A percentile compares a stretch with the other conserved stretches of the same genome.
Conservation (phyloP, 1,140 invertebrate species). For the Parapsyche elsis region DNA sequence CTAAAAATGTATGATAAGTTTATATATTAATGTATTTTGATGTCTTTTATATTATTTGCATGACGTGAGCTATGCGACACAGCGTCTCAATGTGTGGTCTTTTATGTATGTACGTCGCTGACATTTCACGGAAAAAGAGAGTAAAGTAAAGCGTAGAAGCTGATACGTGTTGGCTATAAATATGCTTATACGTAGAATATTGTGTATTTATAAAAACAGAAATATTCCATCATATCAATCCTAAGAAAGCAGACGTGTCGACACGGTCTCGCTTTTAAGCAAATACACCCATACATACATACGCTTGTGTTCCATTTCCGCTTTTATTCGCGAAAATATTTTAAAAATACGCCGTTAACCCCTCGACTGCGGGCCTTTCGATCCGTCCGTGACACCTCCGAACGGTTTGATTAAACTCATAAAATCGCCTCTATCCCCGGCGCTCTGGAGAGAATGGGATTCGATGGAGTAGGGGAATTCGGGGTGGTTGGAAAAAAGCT, state of each 20-base stretch:
- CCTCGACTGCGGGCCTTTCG: constrained; percentile 37
- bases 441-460: background rate
- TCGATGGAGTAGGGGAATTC: background rate
- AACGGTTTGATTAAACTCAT: constrained; percentile 54
- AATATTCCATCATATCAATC: constrained; percentile 24
- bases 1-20: no score
- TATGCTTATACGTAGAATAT: background rate
- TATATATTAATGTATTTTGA: no score
- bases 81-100: no score
- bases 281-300: background rate
- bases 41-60: no score
- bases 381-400: constrained; percentile 48
- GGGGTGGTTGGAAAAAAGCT: background rate
- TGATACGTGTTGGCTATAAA: no score
- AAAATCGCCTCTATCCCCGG: constrained; percentile 24
- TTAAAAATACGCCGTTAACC: background rate
- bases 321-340: constrained; percentile 19
- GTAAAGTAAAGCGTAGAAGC: no score
- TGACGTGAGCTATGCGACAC: no score
- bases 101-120: no score
- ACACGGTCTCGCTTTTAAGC: constrained; percentile 31
- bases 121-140: no score
- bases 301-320: background rate
- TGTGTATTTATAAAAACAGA: background rate
- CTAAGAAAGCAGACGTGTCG: constrained; percentile 19